Evolutionary conservation across 2,797 vertebrate species (phyloP), one percentile per base, ranked within the genome.

Genomic region (Myripristis murdjan): DNA sequence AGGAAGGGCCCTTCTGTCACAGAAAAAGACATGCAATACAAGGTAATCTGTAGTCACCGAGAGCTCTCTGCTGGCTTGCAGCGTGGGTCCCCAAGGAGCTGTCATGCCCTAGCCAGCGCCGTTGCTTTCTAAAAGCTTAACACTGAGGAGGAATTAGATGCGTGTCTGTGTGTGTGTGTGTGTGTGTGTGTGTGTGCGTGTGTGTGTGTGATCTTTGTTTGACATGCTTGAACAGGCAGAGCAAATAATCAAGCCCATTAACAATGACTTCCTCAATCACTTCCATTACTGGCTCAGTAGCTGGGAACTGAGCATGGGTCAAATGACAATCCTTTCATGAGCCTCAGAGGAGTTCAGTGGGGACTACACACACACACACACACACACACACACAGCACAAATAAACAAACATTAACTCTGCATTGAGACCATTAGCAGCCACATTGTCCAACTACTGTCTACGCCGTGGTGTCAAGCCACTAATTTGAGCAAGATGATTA

Each of bases 31-130:
- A 86, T 83, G 80, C 79, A 86, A 87, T 84, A 68, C 47, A 72
- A 79, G 73, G 84, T 88, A 85, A 90, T 91, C 83, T 79, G 85
- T 77, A 76, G 88, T 87, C 86, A 82, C 73, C 69, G 56, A 64
- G 79, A 82, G 72, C 61, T 78, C 73, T 81, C 73, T 73, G 76
- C 83, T 77, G 75, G 68, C 77, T 62, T 67, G 74, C 59, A 80
- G 49, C 54, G 52, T 74, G 31, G 69, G 46, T 81, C 81, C 74
- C 56, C 23, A 0, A 63, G 72, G 83, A 84, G 65, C 75, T 81
- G 77, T 86, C 82, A 84, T 39, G 60, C 71, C 64, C 71, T 79
- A 79, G 65, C 77, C 18, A 22, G 74, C 65, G 59, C 69, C 73
- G 69, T 44, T 71, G 64, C 70, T 79, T 81, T 82, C 64, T 66